Base-by-base conservation (phyloP, 2,888 invertebrate genomes). In the Heteromyza rotundicornis region DNA sequence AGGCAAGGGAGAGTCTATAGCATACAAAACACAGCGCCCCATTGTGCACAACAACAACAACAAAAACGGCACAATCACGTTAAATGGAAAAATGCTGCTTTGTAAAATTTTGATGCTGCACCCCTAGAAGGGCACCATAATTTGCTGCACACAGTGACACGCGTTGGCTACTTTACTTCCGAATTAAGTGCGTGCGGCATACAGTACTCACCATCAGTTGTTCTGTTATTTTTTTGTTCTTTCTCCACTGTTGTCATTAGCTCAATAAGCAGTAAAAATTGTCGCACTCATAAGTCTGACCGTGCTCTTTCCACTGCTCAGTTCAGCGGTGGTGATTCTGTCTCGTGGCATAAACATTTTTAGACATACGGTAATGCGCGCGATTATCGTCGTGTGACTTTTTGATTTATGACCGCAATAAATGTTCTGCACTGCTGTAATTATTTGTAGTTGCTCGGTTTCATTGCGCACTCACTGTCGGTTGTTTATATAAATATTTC, bases 381-480 rank as follows among this genome's bases (percentile, higher is more conserved):
- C 65, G 77, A 73, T 71, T 72, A 70, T 75, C 68, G 67, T 68
- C 70, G 68, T 72, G 69, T 70, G 73, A 75, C 75, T 72, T 77
- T 79, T 76, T 80, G 80, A 81, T 80, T 81, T 81, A 81, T 80
- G 80, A 71, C 70, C 68, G 70, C 72, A 79, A 76, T 78, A 77
- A 77, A 80, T 73, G 79, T 73, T 70, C 57, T 49, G 19, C 20
- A 16, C 20, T 14, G 19, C 35, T 53, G 53, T 20, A 35, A 35
- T 53, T 53, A 23, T 47, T 47, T 47, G 47, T 47, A 3, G 20
- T 47, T 47, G 5, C 19, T 47, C 3, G 2, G 1, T 32, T 14
- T 19, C n/a, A n/a, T n/a, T 40, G 40, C 16, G 40, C n/a, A n/a
- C 14, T 40, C 40, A 2, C 14, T 52, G 20, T 53, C n/a, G n/a